Conservation (phyloP, 2,113 vertebrate species). For the Jaculus jaculus region DNA sequence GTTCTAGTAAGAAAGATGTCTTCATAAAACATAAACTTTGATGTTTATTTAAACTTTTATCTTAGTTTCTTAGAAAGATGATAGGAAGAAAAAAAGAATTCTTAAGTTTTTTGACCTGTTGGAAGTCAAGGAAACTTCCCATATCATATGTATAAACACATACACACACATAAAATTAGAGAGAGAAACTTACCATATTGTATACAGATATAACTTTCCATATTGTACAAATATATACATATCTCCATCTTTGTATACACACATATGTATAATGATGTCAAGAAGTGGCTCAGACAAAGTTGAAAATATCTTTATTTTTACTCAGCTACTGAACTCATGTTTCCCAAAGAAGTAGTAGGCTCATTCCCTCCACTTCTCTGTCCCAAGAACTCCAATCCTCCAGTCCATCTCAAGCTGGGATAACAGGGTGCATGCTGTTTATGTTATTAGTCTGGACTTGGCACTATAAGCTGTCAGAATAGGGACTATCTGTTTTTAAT, state of each 20-base stretch:
- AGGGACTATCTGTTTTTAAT: conserved; percentile 73
- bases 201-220: neutral
- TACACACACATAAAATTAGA: neutral
- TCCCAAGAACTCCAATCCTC: neutral
- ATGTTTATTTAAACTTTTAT: neutral
- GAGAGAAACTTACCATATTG: too few species aligned
- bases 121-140: conserved; percentile 11
- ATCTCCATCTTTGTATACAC: neutral
- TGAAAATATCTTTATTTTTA: neutral
- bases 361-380: neutral
- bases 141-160: neutral
- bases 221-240: neutral
- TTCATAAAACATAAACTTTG: neutral
- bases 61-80: conserved; percentile 32
- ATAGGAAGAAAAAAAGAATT: neutral
- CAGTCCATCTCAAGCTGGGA: neutral
- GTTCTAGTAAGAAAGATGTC: neutral
- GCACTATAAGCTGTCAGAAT: conserved; percentile 57
- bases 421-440: neutral
- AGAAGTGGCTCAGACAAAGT: neutral
- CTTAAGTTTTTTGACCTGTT: neutral
- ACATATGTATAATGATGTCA: neutral
- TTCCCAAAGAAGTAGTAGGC: neutral
- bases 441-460: conserved; percentile 56
- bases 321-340: neutral